phyloP scores from a whole-genome alignment of 2,888 invertebrate species.

The Malthinus seriepunctatus region DNA sequence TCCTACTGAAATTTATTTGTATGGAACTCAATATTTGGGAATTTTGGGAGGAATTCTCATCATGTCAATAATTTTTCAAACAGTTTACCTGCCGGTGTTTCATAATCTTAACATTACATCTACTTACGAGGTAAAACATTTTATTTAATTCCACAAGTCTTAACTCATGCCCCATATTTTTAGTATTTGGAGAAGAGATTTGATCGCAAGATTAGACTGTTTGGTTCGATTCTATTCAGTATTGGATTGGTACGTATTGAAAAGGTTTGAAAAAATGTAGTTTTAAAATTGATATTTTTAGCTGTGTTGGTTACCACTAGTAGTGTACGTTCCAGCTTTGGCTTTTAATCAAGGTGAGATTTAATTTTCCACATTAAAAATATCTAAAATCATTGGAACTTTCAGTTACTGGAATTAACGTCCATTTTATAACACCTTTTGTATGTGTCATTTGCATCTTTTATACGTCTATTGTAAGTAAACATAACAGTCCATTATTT shows the following conservation, averaged over 20 bases:
- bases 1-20: conserved; percentile 80
- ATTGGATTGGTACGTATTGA: conserved; percentile 66
- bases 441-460: conserved; percentile 85
- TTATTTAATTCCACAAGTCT: neutral
- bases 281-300: conserved; percentile 48
- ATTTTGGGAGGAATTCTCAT: conserved; percentile 65
- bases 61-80: conserved; percentile 69
- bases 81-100: conserved; percentile 74
- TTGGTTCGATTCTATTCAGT: conserved; percentile 71
- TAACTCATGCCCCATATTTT: conserved; percentile 42
- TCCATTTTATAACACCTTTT: conserved; percentile 79
- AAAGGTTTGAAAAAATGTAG: neutral
- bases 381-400: conserved; percentile 19
- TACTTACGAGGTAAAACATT: conserved; percentile 70
- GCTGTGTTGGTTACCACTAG: conserved; percentile 79
- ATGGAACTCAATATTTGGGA: conserved; percentile 77
- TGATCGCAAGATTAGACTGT: conserved; percentile 68
- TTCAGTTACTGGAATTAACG: conserved; percentile 81
- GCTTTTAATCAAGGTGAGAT: conserved; percentile 77
- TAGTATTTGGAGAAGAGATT: conserved; percentile 75
- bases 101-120: conserved; percentile 75
- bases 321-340: conserved; percentile 76
- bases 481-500: conserved; percentile 59
- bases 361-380: conserved; percentile 1
- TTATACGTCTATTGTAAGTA: conserved; percentile 69